Percentiles rank a stretch among this genome's conserved stretches.
Evolutionary conservation across 2,888 invertebrate genomes (phyloP).

Genomic region (Trissolcus japonicus): DNA sequence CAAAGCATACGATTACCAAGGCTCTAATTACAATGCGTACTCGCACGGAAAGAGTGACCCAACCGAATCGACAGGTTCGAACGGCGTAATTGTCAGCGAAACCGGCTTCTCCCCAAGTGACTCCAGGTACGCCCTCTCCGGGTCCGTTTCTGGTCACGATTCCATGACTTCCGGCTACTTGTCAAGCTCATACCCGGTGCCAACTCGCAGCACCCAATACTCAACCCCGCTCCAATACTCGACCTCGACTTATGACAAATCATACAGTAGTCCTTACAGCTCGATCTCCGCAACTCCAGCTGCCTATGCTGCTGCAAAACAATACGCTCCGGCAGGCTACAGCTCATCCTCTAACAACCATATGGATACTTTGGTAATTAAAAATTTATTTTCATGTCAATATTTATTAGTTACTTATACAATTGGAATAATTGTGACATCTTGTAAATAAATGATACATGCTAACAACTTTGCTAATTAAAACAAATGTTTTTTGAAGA

Average conservation of each 20-base stretch:
- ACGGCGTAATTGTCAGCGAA: slow-evolving; percentile 44
- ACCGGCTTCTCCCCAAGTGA: slow-evolving; percentile 51
- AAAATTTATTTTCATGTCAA: too few relatives aligned
- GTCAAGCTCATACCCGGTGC: slow-evolving; percentile 36
- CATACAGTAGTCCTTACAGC: slow-evolving; percentile 29
- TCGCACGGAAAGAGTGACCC: slow-evolving; percentile 58
- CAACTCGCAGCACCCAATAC: slow-evolving; percentile 42
- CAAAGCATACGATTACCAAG: slow-evolving; percentile 56
- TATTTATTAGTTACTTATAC: too few relatives aligned
- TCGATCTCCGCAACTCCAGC: slow-evolving; percentile 24
- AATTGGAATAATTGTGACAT: too few relatives aligned
- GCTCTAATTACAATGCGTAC: slow-evolving; percentile 59
- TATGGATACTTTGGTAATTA: slow-evolving; percentile 36
- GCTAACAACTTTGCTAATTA: too few relatives aligned
- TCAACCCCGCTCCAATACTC: slow-evolving; percentile 35
- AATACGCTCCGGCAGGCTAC: slow-evolving; percentile 38
- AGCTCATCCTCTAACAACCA: slow-evolving; percentile 27
- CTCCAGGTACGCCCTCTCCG: slow-evolving; percentile 44
- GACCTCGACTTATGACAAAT: slow-evolving; percentile 24
- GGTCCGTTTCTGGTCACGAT: slow-evolving; percentile 35
- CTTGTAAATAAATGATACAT: too few relatives aligned
- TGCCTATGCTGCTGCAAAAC: slow-evolving; percentile 23
- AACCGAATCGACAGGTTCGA: slow-evolving; percentile 50
- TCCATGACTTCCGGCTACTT: slow-evolving; percentile 34
- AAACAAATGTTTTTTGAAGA: too few relatives aligned